A percentile compares a stretch with the other conserved stretches of the same genome.
Evolutionary conservation across 2,113 vertebrate genomes (phyloP).

Genomic region (Paratilapia polleni): DNA sequence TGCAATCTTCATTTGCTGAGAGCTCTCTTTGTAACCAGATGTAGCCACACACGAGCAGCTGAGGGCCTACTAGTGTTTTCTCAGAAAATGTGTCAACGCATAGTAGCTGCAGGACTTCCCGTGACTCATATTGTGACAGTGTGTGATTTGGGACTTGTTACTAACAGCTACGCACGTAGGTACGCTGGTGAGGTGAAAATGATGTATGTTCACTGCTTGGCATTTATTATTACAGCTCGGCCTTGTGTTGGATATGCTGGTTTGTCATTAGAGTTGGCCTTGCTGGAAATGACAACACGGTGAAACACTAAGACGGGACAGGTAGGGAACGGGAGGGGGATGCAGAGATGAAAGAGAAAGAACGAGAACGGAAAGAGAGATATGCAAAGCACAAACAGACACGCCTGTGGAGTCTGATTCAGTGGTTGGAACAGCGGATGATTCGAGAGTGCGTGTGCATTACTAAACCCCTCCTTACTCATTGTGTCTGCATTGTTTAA

Average conservation of each 20-base stretch:
- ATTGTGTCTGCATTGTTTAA: constrained; percentile 67
- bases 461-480: constrained; percentile 41
- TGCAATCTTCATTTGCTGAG: neutral
- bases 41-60: constrained; percentile 25
- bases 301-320: constrained; percentile 42
- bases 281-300: constrained; percentile 50
- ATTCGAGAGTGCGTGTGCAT: constrained; percentile 41
- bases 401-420: constrained; percentile 56
- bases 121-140: constrained; percentile 56
- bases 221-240: constrained; percentile 69
- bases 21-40: constrained; percentile 12
- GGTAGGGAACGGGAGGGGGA: neutral
- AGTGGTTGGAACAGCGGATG: constrained; percentile 51
- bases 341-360: constrained; percentile 30
- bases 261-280: constrained; percentile 72
- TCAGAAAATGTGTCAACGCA: constrained; percentile 46
- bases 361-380: neutral
- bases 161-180: constrained; percentile 37
- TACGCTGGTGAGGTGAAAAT: constrained; percentile 51
- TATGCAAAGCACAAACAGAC: constrained; percentile 42
- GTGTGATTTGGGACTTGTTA: constrained; percentile 61
- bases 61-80: constrained; percentile 38
- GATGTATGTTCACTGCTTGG: constrained; percentile 37
- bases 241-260: constrained; percentile 19
- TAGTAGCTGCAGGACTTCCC: constrained; percentile 55